Evolutionary conservation across 2,113 vertebrate genomes (phyloP).

Genomic region (Rafetus swinhoei): DNA sequence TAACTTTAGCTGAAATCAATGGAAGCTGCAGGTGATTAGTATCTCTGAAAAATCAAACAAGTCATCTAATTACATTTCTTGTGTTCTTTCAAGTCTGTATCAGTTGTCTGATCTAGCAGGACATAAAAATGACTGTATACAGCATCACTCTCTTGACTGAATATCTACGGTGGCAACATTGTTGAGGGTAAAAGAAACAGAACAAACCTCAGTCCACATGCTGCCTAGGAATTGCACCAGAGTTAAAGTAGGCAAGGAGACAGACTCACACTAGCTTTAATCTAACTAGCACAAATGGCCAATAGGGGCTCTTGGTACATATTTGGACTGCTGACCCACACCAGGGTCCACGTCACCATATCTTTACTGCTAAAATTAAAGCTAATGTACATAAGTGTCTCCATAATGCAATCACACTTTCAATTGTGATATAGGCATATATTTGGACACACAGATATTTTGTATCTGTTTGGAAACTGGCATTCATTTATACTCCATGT

Average conservation of each 20-base stretch:
- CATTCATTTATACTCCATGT: not conserved
- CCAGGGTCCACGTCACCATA: not conserved
- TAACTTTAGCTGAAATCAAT: not conserved
- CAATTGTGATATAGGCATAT: not conserved
- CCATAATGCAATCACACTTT: not conserved
- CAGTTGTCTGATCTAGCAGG: accelerated
- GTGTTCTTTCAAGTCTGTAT: accelerated
- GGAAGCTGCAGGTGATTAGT: not conserved
- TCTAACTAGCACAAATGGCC: too few species aligned
- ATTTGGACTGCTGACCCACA: not conserved
- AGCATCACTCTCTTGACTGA: not conserved
- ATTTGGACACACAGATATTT: not conserved
- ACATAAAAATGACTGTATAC: accelerated
- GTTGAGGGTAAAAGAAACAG: not conserved
- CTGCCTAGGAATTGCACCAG: not conserved
- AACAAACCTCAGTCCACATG: not conserved
- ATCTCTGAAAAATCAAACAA: not conserved
- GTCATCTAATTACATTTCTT: not conserved
- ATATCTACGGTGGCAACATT: not conserved
- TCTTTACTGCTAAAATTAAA: not conserved
- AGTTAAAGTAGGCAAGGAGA: not conserved
- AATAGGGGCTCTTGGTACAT: not conserved
- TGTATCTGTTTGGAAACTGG: not conserved
- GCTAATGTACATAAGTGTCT: not conserved
- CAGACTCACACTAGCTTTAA: not conserved